Evolutionary conservation across 2,797 vertebrate genomes (phyloP).

Genomic region (Diglossa cyanea): DNA sequence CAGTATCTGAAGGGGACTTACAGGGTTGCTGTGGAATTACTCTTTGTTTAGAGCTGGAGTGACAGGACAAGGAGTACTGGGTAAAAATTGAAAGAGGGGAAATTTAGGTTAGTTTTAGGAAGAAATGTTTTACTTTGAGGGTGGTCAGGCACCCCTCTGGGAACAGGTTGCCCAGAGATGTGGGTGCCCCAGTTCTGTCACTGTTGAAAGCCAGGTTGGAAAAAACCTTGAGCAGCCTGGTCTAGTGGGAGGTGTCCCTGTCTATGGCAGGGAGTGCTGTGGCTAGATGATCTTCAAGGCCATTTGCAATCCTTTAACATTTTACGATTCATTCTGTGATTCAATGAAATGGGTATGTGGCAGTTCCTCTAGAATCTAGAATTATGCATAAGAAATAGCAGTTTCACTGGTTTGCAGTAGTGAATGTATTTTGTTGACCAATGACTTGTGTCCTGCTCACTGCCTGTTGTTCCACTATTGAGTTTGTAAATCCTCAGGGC

Average conservation of each 20-base stretch:
- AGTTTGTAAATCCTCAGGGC: background rate
- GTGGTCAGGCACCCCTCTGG: background rate
- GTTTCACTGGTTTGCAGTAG: background rate
- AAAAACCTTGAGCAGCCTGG: background rate
- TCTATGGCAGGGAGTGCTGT: background rate
- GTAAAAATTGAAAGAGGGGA: background rate
- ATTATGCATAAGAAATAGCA: background rate
- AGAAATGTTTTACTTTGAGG: background rate
- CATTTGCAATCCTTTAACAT: background rate
- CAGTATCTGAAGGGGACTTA: background rate
- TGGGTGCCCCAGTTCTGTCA: background rate
- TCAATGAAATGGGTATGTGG: background rate
- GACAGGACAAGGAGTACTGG: background rate
- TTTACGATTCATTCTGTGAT: background rate
- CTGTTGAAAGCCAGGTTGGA: background rate
- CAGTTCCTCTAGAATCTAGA: background rate
- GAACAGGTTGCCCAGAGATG: background rate
- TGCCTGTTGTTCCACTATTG: background rate
- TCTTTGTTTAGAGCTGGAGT: background rate
- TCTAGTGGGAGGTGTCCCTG: background rate
- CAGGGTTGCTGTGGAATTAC: background rate
- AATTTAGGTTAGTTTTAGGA: background rate
- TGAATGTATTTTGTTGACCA: background rate
- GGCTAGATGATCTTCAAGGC: background rate
- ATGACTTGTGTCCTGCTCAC: background rate